Evolutionary conservation across 2,113 vertebrate genomes (phyloP).

Genomic region (Manacus vitellinus): DNA sequence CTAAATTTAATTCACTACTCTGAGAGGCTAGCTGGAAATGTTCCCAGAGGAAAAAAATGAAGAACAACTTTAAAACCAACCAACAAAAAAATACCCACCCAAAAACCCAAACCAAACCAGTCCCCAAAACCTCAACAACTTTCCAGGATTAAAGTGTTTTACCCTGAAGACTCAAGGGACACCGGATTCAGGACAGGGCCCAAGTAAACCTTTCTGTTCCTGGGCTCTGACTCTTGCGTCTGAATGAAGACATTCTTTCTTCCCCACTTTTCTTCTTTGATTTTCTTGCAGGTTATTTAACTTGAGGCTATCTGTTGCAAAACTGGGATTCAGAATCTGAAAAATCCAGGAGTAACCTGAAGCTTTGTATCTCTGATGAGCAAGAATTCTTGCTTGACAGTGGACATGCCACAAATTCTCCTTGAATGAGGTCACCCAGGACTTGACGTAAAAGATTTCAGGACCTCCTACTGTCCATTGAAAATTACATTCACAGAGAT

Average conservation of each 20-base stretch:
- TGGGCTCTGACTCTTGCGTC: neutral
- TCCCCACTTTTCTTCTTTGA: neutral
- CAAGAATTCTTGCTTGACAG: neutral
- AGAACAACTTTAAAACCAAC: fast-evolving
- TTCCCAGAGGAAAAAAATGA: neutral
- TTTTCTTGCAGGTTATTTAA: neutral
- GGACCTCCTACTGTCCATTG: neutral
- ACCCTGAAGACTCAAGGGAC: neutral
- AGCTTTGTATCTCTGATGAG: neutral
- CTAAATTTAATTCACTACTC: neutral
- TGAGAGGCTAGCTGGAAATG: neutral
- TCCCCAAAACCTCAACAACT: neutral
- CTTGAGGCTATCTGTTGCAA: neutral
- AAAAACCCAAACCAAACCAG: neutral
- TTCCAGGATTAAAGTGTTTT: neutral
- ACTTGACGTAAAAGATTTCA: neutral
- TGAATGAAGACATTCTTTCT: neutral
- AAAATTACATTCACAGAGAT: neutral
- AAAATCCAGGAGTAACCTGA: neutral
- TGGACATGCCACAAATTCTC: neutral
- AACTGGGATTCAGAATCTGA: neutral
- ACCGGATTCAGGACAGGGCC: neutral
- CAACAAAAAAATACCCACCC: neutral
- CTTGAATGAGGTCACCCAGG: neutral
- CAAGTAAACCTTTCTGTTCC: neutral